These are phyloP conservation scores for Pelosia muscerda DNA, from an alignment of 2,888 invertebrate species.

Conservation along the genomic window DNA sequence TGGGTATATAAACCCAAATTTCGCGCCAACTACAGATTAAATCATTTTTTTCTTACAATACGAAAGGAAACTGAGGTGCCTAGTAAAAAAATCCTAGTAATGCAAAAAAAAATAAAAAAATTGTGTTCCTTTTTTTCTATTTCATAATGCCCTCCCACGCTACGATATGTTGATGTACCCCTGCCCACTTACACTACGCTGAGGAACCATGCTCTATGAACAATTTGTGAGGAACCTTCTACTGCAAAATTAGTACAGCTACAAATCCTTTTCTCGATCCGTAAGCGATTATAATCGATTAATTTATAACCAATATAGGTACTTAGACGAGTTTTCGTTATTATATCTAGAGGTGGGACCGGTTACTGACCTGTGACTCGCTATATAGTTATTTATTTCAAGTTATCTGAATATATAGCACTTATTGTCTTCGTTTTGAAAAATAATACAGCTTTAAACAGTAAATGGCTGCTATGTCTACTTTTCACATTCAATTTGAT, in stretches of 20 bases:
- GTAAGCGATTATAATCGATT: constrained; percentile 18
- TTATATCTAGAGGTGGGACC: neutral
- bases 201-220: neutral
- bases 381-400: neutral
- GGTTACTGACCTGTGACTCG: neutral
- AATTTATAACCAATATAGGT: neutral
- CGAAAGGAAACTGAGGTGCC: no score
- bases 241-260: neutral
- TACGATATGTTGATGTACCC: no score
- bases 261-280: constrained; percentile 38
- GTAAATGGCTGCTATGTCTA: neutral
- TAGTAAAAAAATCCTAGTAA: no score
- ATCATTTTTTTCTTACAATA: no score
- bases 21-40: neutral
- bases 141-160: no score
- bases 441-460: neutral
- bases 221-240: neutral
- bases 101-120: no score
- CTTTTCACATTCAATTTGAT: no score
- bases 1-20: neutral
- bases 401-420: neutral
- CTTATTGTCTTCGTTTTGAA: no score
- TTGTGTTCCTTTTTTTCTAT: no score
- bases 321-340: neutral
- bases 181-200: no score